Conservation (phyloP, 2,888 invertebrate species). For the Stegophylla sp. region DNA sequence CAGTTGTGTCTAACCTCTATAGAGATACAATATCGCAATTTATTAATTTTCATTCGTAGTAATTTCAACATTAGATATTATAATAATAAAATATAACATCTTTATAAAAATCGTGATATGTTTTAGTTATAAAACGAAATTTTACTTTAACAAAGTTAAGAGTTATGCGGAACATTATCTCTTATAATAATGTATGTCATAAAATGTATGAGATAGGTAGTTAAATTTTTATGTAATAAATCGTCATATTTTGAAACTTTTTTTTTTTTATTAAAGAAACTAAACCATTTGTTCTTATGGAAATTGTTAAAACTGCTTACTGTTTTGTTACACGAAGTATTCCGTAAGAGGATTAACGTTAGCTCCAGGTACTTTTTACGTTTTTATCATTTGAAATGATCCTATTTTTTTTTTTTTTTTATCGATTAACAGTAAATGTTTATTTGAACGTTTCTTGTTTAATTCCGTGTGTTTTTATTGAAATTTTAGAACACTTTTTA, state of each 20-base stretch:
- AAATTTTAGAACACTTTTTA: no score
- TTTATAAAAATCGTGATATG: neutral
- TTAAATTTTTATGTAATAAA: neutral
- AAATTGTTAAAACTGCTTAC: neutral
- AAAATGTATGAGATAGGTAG: constrained; percentile 12
- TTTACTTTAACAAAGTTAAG: neutral
- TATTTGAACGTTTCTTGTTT: no score
- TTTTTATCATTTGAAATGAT: neutral
- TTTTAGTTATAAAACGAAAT: neutral
- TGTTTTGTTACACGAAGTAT: neutral
- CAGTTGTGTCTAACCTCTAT: no score
- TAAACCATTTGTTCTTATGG: neutral
- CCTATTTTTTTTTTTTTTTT: neutral
- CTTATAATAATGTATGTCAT: neutral
- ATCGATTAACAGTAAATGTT: neutral
- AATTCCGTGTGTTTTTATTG: no score
- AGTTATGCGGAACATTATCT: neutral
- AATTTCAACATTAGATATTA: neutral
- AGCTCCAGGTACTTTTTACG: neutral
- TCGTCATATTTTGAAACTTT: constrained; percentile 37
- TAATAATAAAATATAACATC: neutral
- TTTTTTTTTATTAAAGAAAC: neutral
- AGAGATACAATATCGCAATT: neutral
- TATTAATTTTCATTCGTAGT: neutral
- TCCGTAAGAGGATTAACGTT: neutral